A percentile compares a stretch with the other conserved stretches of the same genome.
Evolutionary conservation across 2,888 invertebrate genomes (phyloP).

Genomic region (Melanchra persicariae): DNA sequence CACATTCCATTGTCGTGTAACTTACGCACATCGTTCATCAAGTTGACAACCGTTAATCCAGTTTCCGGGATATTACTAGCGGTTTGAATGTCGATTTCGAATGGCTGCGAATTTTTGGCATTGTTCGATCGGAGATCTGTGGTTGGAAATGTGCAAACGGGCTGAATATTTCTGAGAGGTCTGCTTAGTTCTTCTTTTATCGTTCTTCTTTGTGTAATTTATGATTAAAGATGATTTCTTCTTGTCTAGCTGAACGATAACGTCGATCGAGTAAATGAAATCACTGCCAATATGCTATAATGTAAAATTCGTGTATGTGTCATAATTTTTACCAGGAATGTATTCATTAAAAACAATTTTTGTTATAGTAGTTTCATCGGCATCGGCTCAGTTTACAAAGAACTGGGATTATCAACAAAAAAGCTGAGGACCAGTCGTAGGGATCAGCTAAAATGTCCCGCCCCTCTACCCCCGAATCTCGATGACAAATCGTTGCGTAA

Average conservation of each 20-base stretch:
- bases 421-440: constrained; percentile 70
- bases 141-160: constrained; percentile 10
- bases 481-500: constrained; percentile 90
- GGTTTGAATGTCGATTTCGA: constrained; percentile 57
- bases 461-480: constrained; percentile 80
- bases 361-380: background rate
- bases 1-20: constrained; percentile 89
- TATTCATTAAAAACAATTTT: background rate
- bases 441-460: constrained; percentile 73
- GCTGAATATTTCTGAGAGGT: background rate
- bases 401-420: constrained; percentile 9
- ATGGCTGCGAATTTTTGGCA: constrained; percentile 39
- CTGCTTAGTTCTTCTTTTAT: background rate
- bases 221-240: too few relatives aligned
- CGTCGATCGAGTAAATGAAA: background rate
- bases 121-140: constrained; percentile 23
- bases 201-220: background rate
- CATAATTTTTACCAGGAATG: background rate
- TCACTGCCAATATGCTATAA: background rate
- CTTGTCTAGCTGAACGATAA: background rate
- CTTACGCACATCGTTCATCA: constrained; percentile 90
- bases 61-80: constrained; percentile 85
- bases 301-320: too few relatives aligned
- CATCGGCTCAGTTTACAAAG: background rate
- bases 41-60: constrained; percentile 90